phyloP scores from a whole-genome alignment of 2,797 vertebrate genomes.

The Hypotaenidia okinawae region DNA sequence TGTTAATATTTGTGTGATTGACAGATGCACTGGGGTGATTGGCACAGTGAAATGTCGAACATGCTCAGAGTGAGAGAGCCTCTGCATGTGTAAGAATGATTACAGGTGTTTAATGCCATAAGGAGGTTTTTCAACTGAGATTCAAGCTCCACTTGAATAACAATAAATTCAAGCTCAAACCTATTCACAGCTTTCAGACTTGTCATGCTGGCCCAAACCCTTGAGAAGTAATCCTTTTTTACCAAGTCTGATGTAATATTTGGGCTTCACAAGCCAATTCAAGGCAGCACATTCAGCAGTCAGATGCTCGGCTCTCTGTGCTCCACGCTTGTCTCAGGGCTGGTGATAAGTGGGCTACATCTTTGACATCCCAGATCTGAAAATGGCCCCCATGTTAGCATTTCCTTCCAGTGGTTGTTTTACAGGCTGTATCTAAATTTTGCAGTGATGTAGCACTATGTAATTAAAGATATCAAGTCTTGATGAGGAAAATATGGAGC shows the following conservation, averaged over 20 bases:
- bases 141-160: neutral
- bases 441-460: neutral
- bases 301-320: neutral
- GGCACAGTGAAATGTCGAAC: neutral
- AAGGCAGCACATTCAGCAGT: neutral
- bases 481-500: neutral
- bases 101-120: neutral
- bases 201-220: neutral
- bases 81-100: fast-evolving
- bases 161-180: neutral
- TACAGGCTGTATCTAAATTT: neutral
- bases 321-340: neutral
- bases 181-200: neutral
- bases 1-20: neutral
- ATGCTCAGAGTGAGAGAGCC: neutral
- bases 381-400: neutral
- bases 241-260: neutral
- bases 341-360: neutral
- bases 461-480: neutral
- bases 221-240: neutral
- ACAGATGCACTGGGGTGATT: neutral
- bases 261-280: neutral
- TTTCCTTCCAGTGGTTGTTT: neutral
- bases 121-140: neutral
- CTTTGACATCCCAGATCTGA: neutral